Base-by-base conservation (phyloP, 2,888 invertebrate species). In the Scaptomyza tumidula region DNA sequence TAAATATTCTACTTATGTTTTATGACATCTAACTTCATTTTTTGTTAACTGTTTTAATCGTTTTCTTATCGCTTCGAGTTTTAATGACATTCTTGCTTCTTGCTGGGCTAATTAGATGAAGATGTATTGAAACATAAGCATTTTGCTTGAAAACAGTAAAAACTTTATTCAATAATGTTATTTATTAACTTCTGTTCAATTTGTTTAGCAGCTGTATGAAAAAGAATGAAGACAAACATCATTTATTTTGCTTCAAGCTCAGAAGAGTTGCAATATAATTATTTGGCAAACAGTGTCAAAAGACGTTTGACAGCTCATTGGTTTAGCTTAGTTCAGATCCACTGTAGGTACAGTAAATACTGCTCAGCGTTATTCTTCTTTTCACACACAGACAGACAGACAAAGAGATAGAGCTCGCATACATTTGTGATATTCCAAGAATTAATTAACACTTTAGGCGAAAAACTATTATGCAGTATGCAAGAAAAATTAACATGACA, bases 401-500 rank as follows among this genome's bases (percentile, higher is more conserved):
- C 13, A 19, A 5, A 35, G 6, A 35, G 1, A 13, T 6, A 11
- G 9, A 37, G 33, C 50, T 11, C 13, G 48, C 45, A 71, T 45
- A 65, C 68, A 73, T 75, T 83, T 78, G 70, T 75, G 68, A 68
- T 86, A 75, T 88, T 80, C 87, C 75, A 70, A 73, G 88, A 84
- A 84, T 84, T 84, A 84, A 84, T 84, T 84, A 88, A 84, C 89
- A 84, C 87, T 84, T 88, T 88, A 75, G 75, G 72, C 74, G 62
- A 33, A 33, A 71, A 88, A 88, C 86, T 86, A 86, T 84, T 80
- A 86, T 86, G 85, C 62, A 83, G 88, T 83, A 64, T 81, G 78
- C 81, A 86, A 62, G 67, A 86, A 84, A 86, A 84, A 86, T 84
- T 84, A 80, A 86, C 89, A 88, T 86, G 87, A 86, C 84, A 86